Conservation (phyloP, 92 coral and sea anemone genomes). For the Bergia sp. region DNA sequence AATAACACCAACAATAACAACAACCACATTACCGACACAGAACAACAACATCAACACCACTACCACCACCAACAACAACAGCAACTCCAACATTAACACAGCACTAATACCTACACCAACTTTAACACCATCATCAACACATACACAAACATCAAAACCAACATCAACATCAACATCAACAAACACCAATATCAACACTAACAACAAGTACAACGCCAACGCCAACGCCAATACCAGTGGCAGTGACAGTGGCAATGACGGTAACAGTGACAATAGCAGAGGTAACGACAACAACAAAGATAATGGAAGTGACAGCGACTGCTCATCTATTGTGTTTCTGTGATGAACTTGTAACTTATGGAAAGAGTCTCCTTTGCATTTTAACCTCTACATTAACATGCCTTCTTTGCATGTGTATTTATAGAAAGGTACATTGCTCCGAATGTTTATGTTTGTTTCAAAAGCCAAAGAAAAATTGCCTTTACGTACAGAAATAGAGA, state of each 20-base stretch:
- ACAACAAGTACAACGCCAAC: not conserved
- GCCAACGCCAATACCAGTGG: not conserved
- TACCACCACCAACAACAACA: no score
- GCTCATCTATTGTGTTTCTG: not conserved
- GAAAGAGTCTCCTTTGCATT: no score
- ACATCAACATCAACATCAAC: not conserved
- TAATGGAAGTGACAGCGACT: not conserved
- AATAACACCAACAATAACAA: not conserved
- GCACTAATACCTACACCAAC: no score
- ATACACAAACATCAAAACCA: no score
- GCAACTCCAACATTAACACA: no score
- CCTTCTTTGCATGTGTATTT: not conserved
- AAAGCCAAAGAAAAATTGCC: no score
- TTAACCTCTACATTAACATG: no score
- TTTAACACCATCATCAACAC: not conserved
- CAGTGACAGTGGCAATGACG: not conserved
- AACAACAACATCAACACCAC: no score
- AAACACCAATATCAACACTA: not conserved
- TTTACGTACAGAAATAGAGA: no score
- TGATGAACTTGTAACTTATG: not conserved
- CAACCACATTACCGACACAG: not conserved
- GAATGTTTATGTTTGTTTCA: no score
- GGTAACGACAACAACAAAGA: not conserved
- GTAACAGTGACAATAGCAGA: not conserved
- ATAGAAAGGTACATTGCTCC: no score